Conservation (phyloP, 1,140 invertebrate genomes). For the Hyposmocoma kahamanoa region DNA sequence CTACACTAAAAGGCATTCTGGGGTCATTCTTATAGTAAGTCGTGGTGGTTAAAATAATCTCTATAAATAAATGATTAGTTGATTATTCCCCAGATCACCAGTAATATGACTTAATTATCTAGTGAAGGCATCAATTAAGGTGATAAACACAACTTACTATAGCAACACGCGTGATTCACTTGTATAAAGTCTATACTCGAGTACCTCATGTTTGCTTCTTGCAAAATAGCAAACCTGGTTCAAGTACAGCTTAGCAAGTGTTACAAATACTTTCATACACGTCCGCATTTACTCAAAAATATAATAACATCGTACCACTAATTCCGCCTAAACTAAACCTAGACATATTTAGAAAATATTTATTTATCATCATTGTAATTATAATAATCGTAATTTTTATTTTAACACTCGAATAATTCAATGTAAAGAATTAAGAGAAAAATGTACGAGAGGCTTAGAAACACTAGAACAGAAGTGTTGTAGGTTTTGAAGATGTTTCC, state of each 20-base stretch:
- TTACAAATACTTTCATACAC: conserved; percentile 32
- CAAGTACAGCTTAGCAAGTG: neutral
- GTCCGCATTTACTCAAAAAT: conserved; percentile 46
- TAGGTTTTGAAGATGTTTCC: too few relatives aligned
- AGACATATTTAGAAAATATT: conserved; percentile 42
- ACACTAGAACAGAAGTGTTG: too few relatives aligned
- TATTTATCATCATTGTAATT: conserved; percentile 17
- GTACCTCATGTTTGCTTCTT: too few relatives aligned
- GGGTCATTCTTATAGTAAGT: conserved; percentile 5
- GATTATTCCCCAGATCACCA: neutral
- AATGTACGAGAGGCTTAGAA: too few relatives aligned
- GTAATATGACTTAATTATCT: conserved; percentile 32
- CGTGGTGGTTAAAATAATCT: conserved; percentile 15
- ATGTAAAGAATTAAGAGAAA: conserved; percentile 23
- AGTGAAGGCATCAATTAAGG: conserved; percentile 61
- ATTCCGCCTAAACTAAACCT: conserved; percentile 59
- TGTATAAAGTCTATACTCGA: too few relatives aligned
- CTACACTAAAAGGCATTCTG: neutral
- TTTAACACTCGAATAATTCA: conserved; percentile 16
- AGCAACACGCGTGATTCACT: conserved; percentile 39
- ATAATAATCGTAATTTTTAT: conserved; percentile 4
- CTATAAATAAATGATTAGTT: conserved; percentile 10
- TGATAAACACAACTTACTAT: conserved; percentile 47
- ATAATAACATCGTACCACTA: conserved; percentile 54
- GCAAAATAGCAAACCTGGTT: neutral